A percentile compares a stretch with the other conserved stretches of the same genome.
Conservation (phyloP, 2,113 vertebrate species). For the Ibidorhyncha struthersii region DNA sequence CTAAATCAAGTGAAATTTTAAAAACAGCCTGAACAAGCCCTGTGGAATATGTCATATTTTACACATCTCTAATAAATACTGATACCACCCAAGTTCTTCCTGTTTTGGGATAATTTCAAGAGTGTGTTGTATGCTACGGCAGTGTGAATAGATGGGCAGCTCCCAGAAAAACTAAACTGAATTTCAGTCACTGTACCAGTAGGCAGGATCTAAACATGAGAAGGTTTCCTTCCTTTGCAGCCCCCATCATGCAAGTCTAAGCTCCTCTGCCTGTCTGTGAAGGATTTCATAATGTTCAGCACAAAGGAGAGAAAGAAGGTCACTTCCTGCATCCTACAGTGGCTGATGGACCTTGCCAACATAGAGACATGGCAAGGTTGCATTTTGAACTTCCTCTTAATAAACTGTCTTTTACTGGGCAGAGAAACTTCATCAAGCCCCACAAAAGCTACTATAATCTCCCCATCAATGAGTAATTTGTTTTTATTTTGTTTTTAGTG, state of each 20-base stretch:
- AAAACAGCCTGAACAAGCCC: not conserved
- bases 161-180: not conserved
- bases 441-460: not conserved
- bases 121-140: not conserved
- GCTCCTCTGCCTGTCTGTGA: not conserved
- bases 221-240: not conserved
- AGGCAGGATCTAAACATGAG: not conserved
- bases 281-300: not conserved
- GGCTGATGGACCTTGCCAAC: not conserved
- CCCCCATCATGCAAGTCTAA: not conserved
- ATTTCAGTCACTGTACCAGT: rapidly evolving
- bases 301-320: not conserved
- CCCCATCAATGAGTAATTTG: not conserved
- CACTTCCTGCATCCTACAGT: not conserved
- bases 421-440: not conserved
- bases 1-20: not conserved
- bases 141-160: not conserved
- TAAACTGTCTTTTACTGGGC: not conserved
- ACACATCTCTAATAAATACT: not conserved
- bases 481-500: not conserved
- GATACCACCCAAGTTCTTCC: not conserved
- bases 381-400: not conserved
- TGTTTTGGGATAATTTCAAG: not conserved
- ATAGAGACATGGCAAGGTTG: not conserved
- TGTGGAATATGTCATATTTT: not conserved